Base-by-base conservation (phyloP, 2,113 vertebrate species). In the Meleagris gallopavo region DNA sequence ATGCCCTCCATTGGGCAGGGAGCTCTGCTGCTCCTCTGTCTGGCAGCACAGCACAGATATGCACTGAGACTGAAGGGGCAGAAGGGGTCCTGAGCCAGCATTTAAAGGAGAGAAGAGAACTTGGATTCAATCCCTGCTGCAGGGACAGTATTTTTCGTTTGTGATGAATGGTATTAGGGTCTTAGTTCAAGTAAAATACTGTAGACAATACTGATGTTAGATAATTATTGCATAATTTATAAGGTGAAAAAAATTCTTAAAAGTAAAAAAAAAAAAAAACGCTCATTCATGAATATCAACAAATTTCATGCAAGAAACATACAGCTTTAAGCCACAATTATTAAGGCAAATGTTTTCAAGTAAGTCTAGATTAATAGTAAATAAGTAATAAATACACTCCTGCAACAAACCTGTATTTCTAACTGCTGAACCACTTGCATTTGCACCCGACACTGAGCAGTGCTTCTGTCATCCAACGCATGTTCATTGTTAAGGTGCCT, bases 401-500 rank as follows among this genome's bases (percentile, higher is more conserved):
- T 34, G 50, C 34, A 74, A 98, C 98, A 93, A 98, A 99, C 99
- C 98, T 99, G 99, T 97, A 99, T 99, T 98, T 99, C 99, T 98
- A 99, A 98, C 95, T 99, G 99, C 94, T 99, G 99, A 88, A 99
- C 99, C 86, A 99, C 99, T 89, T 99, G 99, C 99, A 99, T 99
- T 97, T 99, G 99, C 94, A 99, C 99, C 93, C 99, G 98, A 96
- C 99, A 99, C 97, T 99, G 99, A 93, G 99, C 99, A 32, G 99
- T 99, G 97, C 99, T 99, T 95, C 99, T 98, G 97, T 99, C 99
- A 71, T 99, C 99, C 90, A 99, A 97, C 27, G 99, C 99, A 19
- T 99, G 99, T 94, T 99, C 99, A 93, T 97, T 99, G 98, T 99
- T 99, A 98, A 99, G 98, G 98, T 99, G 99, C 98, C 99, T 99